Conservation (phyloP, 37 sponge, comb jelly and placozoan genomes). For the Beroe forskalii region DNA sequence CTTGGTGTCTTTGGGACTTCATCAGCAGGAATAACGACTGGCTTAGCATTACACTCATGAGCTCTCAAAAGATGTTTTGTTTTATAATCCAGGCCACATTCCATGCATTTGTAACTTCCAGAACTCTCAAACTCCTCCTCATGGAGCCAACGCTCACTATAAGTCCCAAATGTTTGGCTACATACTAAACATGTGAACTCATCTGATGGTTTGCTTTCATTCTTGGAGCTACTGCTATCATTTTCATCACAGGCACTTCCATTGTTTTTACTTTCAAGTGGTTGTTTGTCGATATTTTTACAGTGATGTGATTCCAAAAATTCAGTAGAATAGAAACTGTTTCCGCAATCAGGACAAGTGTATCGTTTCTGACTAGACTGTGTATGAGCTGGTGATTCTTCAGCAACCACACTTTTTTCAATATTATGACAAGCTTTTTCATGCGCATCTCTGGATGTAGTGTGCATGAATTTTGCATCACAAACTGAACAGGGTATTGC, state of each 20-base stretch:
- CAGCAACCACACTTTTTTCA: background rate
- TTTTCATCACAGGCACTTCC: background rate
- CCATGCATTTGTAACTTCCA: slow-evolving; percentile 24
- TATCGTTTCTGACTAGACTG: background rate
- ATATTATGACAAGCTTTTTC: background rate
- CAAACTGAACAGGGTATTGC: background rate
- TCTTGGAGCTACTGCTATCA: background rate
- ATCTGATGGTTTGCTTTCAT: background rate
- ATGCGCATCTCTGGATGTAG: background rate
- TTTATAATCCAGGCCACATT: slow-evolving; percentile 28
- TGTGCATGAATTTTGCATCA: background rate
- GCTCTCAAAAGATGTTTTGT: background rate
- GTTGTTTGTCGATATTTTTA: background rate
- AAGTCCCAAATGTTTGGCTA: background rate
- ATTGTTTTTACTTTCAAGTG: background rate
- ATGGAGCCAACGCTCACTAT: slow-evolving; percentile 33
- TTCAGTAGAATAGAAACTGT: background rate
- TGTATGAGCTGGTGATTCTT: background rate
- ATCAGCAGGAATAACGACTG: background rate
- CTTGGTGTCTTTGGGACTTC: background rate
- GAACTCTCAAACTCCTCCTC: slow-evolving; percentile 13
- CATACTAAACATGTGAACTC: slow-evolving; percentile 3
- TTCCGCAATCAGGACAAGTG: no score
- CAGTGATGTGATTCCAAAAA: background rate
- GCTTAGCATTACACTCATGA: slow-evolving; percentile 22